These are phyloP conservation scores for Keiferia lycopersicella DNA, from an alignment of 2,888 invertebrate species.

Conservation along the genomic window DNA sequence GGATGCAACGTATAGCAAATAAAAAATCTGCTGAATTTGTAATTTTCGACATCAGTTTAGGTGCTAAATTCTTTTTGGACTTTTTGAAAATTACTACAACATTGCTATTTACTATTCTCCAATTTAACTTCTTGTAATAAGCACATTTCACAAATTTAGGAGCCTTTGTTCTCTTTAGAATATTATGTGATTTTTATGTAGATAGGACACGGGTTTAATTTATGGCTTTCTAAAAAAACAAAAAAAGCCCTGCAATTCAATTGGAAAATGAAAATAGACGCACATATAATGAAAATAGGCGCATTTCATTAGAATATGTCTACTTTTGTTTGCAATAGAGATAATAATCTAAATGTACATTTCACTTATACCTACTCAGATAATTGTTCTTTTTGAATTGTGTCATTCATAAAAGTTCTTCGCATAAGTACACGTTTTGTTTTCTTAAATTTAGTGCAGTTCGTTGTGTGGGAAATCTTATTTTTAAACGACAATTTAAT, in stretches of 20 bases:
- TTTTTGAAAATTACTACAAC: background rate
- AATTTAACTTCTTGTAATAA: background rate
- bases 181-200: no score
- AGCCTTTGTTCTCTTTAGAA: no score
- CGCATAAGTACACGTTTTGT: no score
- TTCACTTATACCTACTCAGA: no score
- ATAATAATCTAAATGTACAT: background rate
- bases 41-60: background rate
- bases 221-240: no score
- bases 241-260: background rate
- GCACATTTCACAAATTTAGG: no score
- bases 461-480: no score
- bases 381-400: no score
- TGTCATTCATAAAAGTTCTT: no score
- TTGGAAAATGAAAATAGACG: background rate
- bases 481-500: no score
- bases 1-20: background rate
- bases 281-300: background rate
- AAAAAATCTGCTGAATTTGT: slow-evolving; percentile 2
- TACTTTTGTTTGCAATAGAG: slow-evolving; percentile 1
- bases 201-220: no score
- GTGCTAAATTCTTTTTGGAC: background rate
- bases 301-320: background rate
- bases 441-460: no score
- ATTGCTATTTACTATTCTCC: background rate